phyloP scores from a whole-genome alignment of 2,797 vertebrate species.

The Erpetoichthys calabaricus region DNA sequence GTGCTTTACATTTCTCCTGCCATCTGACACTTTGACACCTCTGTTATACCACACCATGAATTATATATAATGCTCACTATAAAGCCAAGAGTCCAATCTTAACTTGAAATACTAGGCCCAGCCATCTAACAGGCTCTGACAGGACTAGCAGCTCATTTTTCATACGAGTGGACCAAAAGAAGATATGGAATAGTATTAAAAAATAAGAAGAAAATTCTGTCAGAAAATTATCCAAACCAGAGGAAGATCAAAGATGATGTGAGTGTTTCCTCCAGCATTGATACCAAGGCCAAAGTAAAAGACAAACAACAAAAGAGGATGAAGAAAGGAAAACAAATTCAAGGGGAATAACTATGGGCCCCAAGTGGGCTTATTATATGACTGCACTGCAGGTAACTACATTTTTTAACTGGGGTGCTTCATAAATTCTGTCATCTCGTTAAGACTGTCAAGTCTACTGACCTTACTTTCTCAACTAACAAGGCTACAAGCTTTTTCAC shows the following conservation, averaged over 20 bases:
- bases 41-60: conserved; percentile 58
- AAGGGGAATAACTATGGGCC: conserved; percentile 57
- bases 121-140: conserved; percentile 49
- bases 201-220: conserved; percentile 37
- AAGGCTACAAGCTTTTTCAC: conserved; percentile 43
- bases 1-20: conserved; percentile 56
- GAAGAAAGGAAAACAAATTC: conserved; percentile 54
- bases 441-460: conserved; percentile 67
- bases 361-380: conserved; percentile 81
- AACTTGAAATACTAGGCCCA: conserved; percentile 61
- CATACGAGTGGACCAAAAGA: conserved; percentile 30
- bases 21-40: conserved; percentile 64
- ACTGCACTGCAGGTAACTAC: conserved; percentile 65
- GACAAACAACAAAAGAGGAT: conserved; percentile 53
- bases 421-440: conserved; percentile 82
- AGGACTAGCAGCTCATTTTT: conserved; percentile 38
- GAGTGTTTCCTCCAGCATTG: conserved; percentile 42
- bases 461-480: conserved; percentile 64
- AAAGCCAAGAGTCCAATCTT: conserved; percentile 56
- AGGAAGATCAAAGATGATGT: conserved; percentile 41
- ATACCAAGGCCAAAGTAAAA: conserved; percentile 45
- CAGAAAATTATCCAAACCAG: conserved; percentile 49
- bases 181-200: conserved; percentile 32
- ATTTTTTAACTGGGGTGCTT: conserved; percentile 55
- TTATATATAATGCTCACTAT: conserved; percentile 52